Conservation (phyloP, 1,140 invertebrate genomes). For the Drosophila melanica region DNA sequence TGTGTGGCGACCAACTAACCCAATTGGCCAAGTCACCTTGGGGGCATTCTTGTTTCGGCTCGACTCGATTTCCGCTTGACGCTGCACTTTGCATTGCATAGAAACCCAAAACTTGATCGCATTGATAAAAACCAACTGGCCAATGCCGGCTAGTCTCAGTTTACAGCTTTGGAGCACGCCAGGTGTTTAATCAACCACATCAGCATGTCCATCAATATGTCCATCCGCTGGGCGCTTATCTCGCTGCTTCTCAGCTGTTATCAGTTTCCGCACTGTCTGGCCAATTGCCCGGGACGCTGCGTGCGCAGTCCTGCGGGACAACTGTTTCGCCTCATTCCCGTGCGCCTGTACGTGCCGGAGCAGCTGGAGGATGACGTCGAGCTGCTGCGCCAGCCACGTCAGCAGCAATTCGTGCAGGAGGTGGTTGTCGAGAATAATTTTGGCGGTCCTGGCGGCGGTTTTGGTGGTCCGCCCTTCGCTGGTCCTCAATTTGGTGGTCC, state of each 20-base stretch:
- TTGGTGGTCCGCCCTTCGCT: conserved; percentile 31
- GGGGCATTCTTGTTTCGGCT: conserved; percentile 16
- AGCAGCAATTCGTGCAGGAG: conserved; percentile 53
- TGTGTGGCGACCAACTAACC: conserved; percentile 46
- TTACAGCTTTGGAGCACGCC: conserved; percentile 35
- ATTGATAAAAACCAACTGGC: conserved; percentile 50
- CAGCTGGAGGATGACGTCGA: conserved; percentile 15
- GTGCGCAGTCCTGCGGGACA: conserved; percentile 25
- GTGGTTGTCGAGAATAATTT: conserved; percentile 46
- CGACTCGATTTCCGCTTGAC: conserved; percentile 41
- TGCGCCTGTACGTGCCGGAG: conserved; percentile 40
- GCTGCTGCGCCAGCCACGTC: conserved; percentile 35
- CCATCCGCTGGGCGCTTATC: conserved; percentile 7
- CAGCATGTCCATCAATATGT: conserved; percentile 29
- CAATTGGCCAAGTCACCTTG: conserved; percentile 43
- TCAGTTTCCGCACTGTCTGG: neutral
- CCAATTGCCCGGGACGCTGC: conserved; percentile 19
- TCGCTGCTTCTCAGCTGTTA: conserved; percentile 18
- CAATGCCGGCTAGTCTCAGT: conserved; percentile 45
- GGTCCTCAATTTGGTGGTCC: neutral
- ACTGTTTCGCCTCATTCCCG: conserved; percentile 45
- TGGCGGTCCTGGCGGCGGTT: conserved; percentile 13
- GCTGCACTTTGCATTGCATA: conserved; percentile 35
- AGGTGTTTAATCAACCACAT: conserved; percentile 5
- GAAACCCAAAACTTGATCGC: neutral